Evolutionary conservation across 2,888 invertebrate species (phyloP).

Genomic region (Clanis bilineata): DNA sequence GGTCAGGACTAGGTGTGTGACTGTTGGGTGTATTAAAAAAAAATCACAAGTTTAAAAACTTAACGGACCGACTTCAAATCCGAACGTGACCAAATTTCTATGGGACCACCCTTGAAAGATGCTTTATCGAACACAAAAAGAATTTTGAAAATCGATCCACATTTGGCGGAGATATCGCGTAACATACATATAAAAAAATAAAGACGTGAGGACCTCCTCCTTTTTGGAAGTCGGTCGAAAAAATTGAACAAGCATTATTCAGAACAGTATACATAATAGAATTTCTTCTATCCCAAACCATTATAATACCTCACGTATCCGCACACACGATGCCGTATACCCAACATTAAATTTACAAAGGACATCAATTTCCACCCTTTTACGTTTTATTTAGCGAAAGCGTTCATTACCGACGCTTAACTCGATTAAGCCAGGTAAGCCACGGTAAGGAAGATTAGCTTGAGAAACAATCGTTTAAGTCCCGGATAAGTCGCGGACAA

Average conservation of each 20-base stretch:
- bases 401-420: slow-evolving; percentile 44
- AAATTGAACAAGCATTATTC: slow-evolving; percentile 30
- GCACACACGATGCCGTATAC: slow-evolving; percentile 4
- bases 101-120: no score
- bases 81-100: no score
- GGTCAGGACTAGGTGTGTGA: no score
- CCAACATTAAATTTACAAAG: slow-evolving; percentile 16
- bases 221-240: no score
- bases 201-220: no score
- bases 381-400: slow-evolving; percentile 43
- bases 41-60: no score
- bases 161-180: no score
- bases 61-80: no score
- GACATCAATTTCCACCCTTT: slow-evolving; percentile 19
- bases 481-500: slow-evolving; percentile 39
- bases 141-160: no score
- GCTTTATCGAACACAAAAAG: no score
- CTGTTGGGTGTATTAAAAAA: no score
- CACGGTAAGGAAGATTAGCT: slow-evolving; percentile 45
- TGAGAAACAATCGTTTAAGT: slow-evolving; percentile 45
- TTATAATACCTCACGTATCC: background rate
- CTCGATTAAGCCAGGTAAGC: slow-evolving; percentile 51
- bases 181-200: no score
- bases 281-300: background rate
- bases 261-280: slow-evolving; percentile 19